Percentiles rank a stretch among this genome's conserved stretches.
phyloP scores from a whole-genome alignment of 2,113 vertebrate genomes.

The Apus apus region DNA sequence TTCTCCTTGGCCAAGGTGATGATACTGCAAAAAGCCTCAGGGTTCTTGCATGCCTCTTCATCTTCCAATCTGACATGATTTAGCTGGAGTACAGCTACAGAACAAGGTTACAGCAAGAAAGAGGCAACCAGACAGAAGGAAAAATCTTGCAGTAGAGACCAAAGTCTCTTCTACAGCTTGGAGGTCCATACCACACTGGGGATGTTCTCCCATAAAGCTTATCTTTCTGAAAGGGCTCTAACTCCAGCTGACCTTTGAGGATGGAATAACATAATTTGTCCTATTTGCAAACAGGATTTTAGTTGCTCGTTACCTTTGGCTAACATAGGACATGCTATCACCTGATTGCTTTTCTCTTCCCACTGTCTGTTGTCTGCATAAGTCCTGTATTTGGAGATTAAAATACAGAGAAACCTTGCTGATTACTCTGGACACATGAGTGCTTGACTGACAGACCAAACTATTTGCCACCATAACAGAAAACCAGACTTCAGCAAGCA shows the following conservation, averaged over 20 bases:
- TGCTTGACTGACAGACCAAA: neutral
- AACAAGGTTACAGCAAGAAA: constrained; percentile 1
- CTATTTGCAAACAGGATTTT: neutral
- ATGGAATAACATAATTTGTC: neutral
- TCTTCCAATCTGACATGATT: neutral
- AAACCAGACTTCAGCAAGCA: neutral
- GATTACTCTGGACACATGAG: neutral
- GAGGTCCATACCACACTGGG: neutral
- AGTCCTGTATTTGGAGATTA: neutral
- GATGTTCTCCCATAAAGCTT: neutral
- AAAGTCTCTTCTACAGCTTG: neutral
- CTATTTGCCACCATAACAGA: neutral
- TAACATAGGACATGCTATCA: neutral
- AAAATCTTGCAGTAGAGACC: neutral
- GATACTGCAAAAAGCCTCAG: neutral
- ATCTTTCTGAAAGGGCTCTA: neutral
- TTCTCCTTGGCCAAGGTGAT: constrained; percentile 8
- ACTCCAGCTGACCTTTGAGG: neutral
- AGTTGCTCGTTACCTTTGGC: neutral
- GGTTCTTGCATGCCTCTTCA: neutral
- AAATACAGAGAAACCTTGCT: neutral
- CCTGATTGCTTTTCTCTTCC: neutral
- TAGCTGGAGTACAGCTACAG: neutral
- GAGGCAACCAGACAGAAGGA: neutral
- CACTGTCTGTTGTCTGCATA: neutral